Conservation (phyloP, 2,888 invertebrate genomes). For the Lumbricus terrestris region DNA sequence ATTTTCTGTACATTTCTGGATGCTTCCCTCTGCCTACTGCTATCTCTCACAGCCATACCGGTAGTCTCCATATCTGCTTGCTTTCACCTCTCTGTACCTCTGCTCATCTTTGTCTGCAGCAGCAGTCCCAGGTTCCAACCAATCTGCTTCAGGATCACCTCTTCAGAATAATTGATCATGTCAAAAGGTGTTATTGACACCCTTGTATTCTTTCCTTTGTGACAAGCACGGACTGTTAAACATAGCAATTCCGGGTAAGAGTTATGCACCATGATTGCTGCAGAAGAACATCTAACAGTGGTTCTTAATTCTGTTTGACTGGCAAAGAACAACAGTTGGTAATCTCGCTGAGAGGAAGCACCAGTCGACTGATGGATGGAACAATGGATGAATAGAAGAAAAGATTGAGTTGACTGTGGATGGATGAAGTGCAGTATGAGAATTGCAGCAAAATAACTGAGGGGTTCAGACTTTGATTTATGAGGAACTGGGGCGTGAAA, state of each 20-base stretch:
- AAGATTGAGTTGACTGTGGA: too few relatives aligned
- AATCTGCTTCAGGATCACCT: background rate
- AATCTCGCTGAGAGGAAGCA: background rate
- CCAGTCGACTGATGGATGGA: background rate
- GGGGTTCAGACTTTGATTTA: too few relatives aligned
- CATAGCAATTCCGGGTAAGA: background rate
- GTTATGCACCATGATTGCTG: background rate
- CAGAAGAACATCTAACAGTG: background rate
- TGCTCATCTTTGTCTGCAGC: background rate
- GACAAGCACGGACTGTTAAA: background rate
- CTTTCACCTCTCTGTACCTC: background rate
- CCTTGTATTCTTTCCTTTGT: background rate
- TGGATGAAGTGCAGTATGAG: too few relatives aligned
- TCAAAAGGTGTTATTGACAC: background rate
- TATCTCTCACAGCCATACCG: too few relatives aligned
- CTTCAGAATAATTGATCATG: background rate
- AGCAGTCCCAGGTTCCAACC: background rate
- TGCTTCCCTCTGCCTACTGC: too few relatives aligned
- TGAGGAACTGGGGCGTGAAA: too few relatives aligned
- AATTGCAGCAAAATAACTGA: too few relatives aligned
- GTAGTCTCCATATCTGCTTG: background rate
- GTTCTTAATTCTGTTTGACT: background rate
- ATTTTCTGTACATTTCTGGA: background rate
- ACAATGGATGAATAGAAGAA: too few relatives aligned
- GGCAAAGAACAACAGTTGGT: background rate